Conservation (phyloP, 1,140 invertebrate genomes). For the Trichoplusia ni region DNA sequence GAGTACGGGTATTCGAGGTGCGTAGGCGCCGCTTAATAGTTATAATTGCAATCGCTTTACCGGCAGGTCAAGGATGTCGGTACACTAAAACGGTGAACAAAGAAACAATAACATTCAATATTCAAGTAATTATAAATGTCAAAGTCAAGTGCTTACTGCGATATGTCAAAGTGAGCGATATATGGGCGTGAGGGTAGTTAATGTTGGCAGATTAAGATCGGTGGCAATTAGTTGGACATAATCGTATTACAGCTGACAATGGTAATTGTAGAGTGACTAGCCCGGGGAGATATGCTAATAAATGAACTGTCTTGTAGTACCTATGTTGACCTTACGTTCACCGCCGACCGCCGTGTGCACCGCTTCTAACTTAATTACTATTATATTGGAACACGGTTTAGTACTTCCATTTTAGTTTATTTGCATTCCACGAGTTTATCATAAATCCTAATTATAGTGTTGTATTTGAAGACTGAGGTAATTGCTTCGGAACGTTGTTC, state of each 20-base stretch:
- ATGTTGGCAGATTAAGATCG: slow-evolving; percentile 27
- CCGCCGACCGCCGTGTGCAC: neutral
- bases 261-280: slow-evolving; percentile 17
- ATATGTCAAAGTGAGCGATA: slow-evolving; percentile 26
- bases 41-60: slow-evolving; percentile 28
- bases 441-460: neutral
- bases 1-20: slow-evolving; percentile 13
- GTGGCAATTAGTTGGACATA: slow-evolving; percentile 27
- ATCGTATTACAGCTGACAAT: slow-evolving; percentile 36
- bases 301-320: slow-evolving; percentile 23
- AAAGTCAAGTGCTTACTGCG: slow-evolving; percentile 28
- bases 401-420: slow-evolving; percentile 15
- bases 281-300: slow-evolving; percentile 29
- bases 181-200: slow-evolving; percentile 28
- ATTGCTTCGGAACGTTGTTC: no score
- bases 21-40: slow-evolving; percentile 26
- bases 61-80: slow-evolving; percentile 31
- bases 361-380: slow-evolving; percentile 10
- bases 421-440: neutral
- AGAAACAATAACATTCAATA: slow-evolving; percentile 33
- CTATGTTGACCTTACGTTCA: slow-evolving; percentile 33
- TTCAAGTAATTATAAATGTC: slow-evolving; percentile 31
- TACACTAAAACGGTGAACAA: slow-evolving; percentile 29
- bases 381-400: slow-evolving; percentile 12
- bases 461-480: neutral